These are phyloP conservation scores for Magallana gigas DNA, from an alignment of 1,140 invertebrate species.

Conservation along the genomic window DNA sequence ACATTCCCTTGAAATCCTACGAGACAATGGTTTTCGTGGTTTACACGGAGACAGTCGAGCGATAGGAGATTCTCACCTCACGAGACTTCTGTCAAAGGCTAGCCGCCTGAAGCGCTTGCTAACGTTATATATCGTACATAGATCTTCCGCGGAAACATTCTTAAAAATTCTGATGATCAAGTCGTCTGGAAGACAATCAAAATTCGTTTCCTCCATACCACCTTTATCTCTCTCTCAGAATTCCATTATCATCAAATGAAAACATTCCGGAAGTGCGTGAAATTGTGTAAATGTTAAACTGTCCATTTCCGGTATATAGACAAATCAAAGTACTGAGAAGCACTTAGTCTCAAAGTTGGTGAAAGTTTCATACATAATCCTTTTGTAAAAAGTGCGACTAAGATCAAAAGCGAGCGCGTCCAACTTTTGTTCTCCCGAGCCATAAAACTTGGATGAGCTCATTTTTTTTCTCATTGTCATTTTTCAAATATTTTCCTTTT, in stretches of 20 bases:
- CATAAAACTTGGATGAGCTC: no score
- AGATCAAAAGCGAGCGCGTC: no score
- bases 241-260: conserved; percentile 36
- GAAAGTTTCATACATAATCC: no score
- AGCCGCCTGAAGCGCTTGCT: conserved; percentile 30
- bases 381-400: no score
- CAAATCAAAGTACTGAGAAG: no score
- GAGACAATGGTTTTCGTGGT: no score
- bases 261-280: neutral
- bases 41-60: no score
- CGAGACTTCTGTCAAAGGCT: conserved; percentile 28
- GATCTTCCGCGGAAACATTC: conserved; percentile 3
- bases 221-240: neutral
- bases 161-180: conserved; percentile 22
- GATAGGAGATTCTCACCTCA: neutral
- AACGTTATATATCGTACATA: neutral
- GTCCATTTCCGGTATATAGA: neutral
- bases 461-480: no score
- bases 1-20: no score
- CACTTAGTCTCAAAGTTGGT: no score
- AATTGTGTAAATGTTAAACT: neutral
- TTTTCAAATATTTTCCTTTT: no score
- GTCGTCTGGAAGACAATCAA: conserved; percentile 31
- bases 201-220: conserved; percentile 26
- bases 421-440: no score